phyloP scores from a whole-genome alignment of 2,113 vertebrate species.

The Oryzias celebensis region DNA sequence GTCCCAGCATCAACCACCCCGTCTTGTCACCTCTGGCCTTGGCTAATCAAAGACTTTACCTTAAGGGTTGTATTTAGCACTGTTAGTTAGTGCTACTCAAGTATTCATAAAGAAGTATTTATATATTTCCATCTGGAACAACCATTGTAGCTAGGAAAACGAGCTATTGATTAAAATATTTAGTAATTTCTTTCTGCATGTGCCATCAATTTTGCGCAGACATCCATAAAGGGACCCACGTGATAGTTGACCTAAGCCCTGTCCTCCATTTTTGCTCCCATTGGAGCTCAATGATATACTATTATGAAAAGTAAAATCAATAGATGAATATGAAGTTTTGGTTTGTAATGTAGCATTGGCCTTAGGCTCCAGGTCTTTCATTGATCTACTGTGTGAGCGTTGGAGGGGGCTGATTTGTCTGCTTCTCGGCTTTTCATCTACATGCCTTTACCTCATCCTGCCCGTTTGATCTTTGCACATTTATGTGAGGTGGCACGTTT shows the following conservation, averaged over 20 bases:
- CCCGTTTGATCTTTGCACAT: slow-evolving; percentile 66
- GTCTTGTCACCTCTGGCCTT: slow-evolving; percentile 88
- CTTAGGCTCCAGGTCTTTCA: slow-evolving; percentile 78
- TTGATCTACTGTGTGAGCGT: slow-evolving; percentile 75
- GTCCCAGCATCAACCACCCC: slow-evolving; percentile 80
- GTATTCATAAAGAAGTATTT: slow-evolving; percentile 89
- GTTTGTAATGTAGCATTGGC: slow-evolving; percentile 89
- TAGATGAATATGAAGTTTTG: slow-evolving; percentile 98
- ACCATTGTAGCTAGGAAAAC: slow-evolving; percentile 89
- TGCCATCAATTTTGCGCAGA: slow-evolving; percentile 95
- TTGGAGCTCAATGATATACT: slow-evolving; percentile 98
- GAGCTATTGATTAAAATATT: slow-evolving; percentile 99
- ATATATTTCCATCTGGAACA: slow-evolving; percentile 92
- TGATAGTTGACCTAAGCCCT: slow-evolving; percentile 94
- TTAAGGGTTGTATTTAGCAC: slow-evolving; percentile 94
- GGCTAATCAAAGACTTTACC: slow-evolving; percentile 98
- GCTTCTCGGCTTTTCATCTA: slow-evolving; percentile 64
- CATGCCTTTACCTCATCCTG: slow-evolving; percentile 62
- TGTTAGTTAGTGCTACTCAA: slow-evolving; percentile 88
- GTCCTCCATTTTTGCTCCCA: slow-evolving; percentile 91
- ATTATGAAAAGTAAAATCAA: slow-evolving; percentile 95
- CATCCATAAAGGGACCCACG: slow-evolving; percentile 88
- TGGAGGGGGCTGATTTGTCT: slow-evolving; percentile 76
- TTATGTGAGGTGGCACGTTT: slow-evolving; percentile 57
- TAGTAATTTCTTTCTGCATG: slow-evolving; percentile 95